A percentile compares a stretch with the other conserved stretches of the same genome.
Conservation (phyloP, 2,113 vertebrate genomes). For the Hydrochoerus hydrochaeris region DNA sequence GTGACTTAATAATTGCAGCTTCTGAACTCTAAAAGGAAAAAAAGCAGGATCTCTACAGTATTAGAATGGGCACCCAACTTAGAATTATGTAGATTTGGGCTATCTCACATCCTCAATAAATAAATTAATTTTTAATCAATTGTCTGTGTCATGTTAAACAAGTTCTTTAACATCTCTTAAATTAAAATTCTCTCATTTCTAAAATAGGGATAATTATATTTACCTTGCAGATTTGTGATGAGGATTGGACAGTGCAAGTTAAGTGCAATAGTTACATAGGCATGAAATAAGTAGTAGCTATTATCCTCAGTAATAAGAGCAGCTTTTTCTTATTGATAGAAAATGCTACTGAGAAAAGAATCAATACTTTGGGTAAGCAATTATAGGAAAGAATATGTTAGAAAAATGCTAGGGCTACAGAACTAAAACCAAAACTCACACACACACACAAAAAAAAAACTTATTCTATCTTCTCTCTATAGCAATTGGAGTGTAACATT, state of each 20-base stretch:
- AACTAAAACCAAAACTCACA: not conserved
- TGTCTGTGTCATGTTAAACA: not conserved
- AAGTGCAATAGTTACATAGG: not conserved
- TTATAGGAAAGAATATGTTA: not conserved
- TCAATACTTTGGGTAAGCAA: not conserved
- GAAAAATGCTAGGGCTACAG: not conserved
- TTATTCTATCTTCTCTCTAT: not conserved
- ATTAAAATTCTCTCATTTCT: not conserved
- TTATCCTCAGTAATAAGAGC: not conserved
- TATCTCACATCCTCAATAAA: not conserved
- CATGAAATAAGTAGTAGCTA: slow-evolving; percentile 11
- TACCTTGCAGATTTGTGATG: not conserved
- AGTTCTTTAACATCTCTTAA: slow-evolving; percentile 7
- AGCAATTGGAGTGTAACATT: not conserved
- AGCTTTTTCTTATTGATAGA: not conserved
- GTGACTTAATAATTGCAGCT: not conserved
- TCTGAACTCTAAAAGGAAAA: not conserved
- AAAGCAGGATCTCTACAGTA: not conserved
- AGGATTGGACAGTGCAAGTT: slow-evolving; percentile 1
- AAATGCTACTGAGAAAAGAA: not conserved
- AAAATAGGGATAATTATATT: slow-evolving; percentile 7
- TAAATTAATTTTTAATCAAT: not conserved
- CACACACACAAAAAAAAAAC: not conserved
- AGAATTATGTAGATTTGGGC: not conserved
- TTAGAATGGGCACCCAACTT: not conserved